Conservation (phyloP, 2,797 vertebrate species). For the Acanthurus leucopareius region DNA sequence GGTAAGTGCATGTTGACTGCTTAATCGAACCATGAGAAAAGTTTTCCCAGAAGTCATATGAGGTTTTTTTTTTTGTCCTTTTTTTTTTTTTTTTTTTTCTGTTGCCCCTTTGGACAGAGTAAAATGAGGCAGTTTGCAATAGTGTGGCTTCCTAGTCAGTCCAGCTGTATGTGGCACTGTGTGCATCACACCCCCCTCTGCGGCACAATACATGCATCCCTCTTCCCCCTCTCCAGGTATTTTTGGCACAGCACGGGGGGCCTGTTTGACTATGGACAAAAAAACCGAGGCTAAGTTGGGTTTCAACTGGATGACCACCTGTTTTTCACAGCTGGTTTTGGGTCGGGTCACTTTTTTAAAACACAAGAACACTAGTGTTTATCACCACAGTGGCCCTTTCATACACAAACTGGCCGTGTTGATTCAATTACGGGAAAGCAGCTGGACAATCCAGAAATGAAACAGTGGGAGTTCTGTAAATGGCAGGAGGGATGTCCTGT, state of each 20-base stretch:
- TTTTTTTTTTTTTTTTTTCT: conserved; percentile 44
- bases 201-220: conserved; percentile 52
- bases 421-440: conserved; percentile 76
- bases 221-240: conserved; percentile 47
- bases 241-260: conserved; percentile 64
- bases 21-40: conserved; percentile 65
- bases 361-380: conserved; percentile 73
- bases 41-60: conserved; percentile 59
- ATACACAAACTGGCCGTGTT: conserved; percentile 70
- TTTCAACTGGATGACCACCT: conserved; percentile 56
- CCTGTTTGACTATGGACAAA: conserved; percentile 53
- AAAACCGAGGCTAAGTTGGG: conserved; percentile 42
- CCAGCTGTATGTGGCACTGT: conserved; percentile 74
- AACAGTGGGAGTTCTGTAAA: conserved; percentile 57
- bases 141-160: conserved; percentile 77
- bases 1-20: conserved; percentile 75
- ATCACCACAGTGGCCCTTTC: conserved; percentile 74
- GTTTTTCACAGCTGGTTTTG: conserved; percentile 75
- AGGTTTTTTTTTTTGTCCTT: conserved; percentile 34
- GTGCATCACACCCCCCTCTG: conserved; percentile 45
- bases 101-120: conserved; percentile 69
- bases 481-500: conserved; percentile 47
- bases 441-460: conserved; percentile 70
- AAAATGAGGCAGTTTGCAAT: conserved; percentile 78
- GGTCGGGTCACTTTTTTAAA: conserved; percentile 57